Evolutionary conservation across 2,113 vertebrate genomes (phyloP), one percentile per base, ranked within the genome.

Genomic region (Rhinichthys klamathensis): DNA sequence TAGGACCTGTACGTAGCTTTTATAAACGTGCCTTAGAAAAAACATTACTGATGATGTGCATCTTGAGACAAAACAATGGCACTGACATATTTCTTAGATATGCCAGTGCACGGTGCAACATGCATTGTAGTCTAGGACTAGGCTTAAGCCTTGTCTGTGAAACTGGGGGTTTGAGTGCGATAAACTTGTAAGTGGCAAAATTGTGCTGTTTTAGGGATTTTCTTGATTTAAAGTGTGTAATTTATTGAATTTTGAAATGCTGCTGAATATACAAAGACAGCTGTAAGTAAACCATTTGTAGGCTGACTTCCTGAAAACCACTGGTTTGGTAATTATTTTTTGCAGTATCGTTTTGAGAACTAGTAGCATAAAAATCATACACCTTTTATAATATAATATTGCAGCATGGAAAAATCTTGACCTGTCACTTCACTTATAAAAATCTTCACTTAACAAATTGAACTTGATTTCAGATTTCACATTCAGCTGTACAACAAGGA

Each of bases 401-500:
- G 32, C 11, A 23, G 4, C 18, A 0, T 70, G 67, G 32, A 23
- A 6, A 23, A 18, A 38, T 7, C 12, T 49, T 49, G 12, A 18
- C 5, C 6, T 54, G 5, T 51, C 51, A 4, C 3, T 35, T 35
- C 5, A 35, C 30, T n/a, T 8, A 32, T 56, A 56, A 41, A 74
- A 35, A 49, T 3, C 44, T 44, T 44, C 44, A 44, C 12, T 49
- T 49, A 12, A 49, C 46, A 49, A 49, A 49, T 15, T n/a, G 16
- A 16, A 63, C 16, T 84, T 23, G 9, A 4, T 86, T 82, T 70
- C 90, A 99, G 98, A 80, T 99, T 99, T 92, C 97, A 99, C 87
- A 93, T 99, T 65, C 97, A 99, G 81, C 94, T 97, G 84, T 99
- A 99, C 80, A 99, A 99, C 89, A 82, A 91, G 8, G 97, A 99